A percentile compares a stretch with the other conserved stretches of the same genome.
Conservation (phyloP, 2,113 vertebrate species). For the Cromileptes altivelis region DNA sequence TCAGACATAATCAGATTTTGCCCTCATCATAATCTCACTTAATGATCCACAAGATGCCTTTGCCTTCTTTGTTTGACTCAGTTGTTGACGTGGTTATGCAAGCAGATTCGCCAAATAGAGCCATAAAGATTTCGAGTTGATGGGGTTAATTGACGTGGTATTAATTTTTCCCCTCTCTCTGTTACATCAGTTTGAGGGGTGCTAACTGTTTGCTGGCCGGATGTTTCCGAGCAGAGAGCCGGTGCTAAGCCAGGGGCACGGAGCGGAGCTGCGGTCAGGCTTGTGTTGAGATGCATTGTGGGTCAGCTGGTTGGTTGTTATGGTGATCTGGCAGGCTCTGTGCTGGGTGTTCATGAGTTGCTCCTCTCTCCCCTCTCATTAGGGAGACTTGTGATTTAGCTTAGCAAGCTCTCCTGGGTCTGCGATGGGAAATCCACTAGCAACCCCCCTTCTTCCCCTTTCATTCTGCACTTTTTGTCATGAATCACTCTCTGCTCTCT, state of each 20-base stretch:
- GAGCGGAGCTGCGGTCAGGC: conserved; percentile 64
- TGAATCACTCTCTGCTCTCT: conserved; percentile 42
- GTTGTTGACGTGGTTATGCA: conserved; percentile 14
- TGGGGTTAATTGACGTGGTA: conserved; percentile 22
- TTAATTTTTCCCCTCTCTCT: conserved; percentile 34
- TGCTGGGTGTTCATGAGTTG: conserved; percentile 70
- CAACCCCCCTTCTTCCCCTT: conserved; percentile 36
- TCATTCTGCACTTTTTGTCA: conserved; percentile 58
- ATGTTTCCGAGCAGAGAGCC: conserved; percentile 39
- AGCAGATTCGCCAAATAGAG: conserved; percentile 8
- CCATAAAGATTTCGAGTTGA: background rate
- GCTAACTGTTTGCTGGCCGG: conserved; percentile 23
- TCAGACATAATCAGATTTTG: conserved; percentile 79
- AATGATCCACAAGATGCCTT: conserved; percentile 57
- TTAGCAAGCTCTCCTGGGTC: conserved; percentile 76
- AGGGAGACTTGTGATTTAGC: conserved; percentile 85
- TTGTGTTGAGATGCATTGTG: conserved; percentile 83
- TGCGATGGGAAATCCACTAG: conserved; percentile 59
- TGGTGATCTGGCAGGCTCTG: conserved; percentile 82
- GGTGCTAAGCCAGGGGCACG: conserved; percentile 57
- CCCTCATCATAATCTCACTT: conserved; percentile 64
- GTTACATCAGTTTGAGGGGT: conserved; percentile 27
- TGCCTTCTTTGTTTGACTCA: conserved; percentile 33
- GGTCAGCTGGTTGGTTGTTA: conserved; percentile 84
- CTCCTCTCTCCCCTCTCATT: conserved; percentile 82